Percentiles rank a stretch among this genome's conserved stretches.
These are phyloP conservation scores for Drosophila gaucha DNA, from an alignment of 2,888 invertebrate species.

Conservation along the genomic window DNA sequence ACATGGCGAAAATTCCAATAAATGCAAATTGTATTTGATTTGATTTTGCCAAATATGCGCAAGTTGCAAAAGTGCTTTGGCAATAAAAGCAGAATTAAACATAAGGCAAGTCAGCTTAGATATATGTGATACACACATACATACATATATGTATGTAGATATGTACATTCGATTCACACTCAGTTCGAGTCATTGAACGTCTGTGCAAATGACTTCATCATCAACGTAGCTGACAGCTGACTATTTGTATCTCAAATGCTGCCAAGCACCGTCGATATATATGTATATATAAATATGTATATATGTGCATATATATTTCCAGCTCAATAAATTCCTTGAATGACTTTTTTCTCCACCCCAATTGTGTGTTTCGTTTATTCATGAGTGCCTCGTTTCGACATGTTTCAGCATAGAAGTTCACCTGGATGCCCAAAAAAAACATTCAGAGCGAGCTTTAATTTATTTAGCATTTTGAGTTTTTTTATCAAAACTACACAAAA, in stretches of 20 bases:
- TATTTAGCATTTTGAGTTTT: neutral
- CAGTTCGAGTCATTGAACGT: constrained; percentile 63
- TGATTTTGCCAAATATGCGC: constrained; percentile 53
- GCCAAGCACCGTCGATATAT: constrained; percentile 20
- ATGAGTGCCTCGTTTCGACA: neutral
- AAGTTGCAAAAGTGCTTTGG: constrained; percentile 30
- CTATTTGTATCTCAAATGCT: constrained; percentile 39
- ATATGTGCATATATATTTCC: constrained; percentile 10
- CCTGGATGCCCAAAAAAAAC: neutral
- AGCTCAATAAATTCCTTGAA: constrained; percentile 16
- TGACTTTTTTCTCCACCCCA: neutral
- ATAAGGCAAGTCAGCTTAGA: constrained; percentile 10
- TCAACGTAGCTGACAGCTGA: constrained; percentile 46
- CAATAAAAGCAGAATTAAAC: constrained; percentile 40
- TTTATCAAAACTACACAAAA: neutral
- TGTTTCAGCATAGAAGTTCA: constrained; percentile 18
- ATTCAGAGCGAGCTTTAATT: neutral
- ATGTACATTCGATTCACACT: constrained; percentile 24
- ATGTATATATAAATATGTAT: neutral
- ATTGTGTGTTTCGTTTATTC: constrained; percentile 1
- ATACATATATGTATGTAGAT: neutral
- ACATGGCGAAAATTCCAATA: constrained; percentile 28
- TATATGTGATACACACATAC: neutral
- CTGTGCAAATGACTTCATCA: constrained; percentile 64
- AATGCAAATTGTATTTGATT: constrained; percentile 48